Evolutionary conservation across 2,888 invertebrate species (phyloP).

Genomic region (Diplolepis rosae): DNA sequence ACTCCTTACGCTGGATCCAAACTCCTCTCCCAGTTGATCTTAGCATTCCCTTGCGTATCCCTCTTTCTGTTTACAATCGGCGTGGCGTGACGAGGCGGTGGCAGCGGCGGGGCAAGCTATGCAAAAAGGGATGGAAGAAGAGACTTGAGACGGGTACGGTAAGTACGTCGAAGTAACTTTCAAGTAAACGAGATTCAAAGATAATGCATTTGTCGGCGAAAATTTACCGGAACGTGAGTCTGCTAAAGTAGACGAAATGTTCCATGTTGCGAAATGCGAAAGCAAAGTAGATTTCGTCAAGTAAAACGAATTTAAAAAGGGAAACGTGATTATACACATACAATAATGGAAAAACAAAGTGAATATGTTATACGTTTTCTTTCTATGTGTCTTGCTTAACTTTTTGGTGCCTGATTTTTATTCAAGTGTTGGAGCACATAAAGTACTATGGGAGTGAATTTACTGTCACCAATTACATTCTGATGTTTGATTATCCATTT

Average conservation of each 20-base stretch:
- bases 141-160: neutral
- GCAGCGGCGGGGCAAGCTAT: too few relatives aligned
- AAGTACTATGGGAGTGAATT: too few relatives aligned
- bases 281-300: neutral
- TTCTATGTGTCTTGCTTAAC: too few relatives aligned
- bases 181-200: slow-evolving; percentile 1
- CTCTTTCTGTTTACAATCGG: slow-evolving; percentile 17
- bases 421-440: too few relatives aligned
- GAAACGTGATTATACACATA: too few relatives aligned
- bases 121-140: neutral
- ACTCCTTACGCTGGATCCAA: slow-evolving; percentile 18
- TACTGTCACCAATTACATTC: too few relatives aligned
- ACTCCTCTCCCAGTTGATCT: neutral
- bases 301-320: neutral
- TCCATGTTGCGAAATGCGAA: neutral
- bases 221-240: neutral
- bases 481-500: too few relatives aligned
- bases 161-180: slow-evolving; percentile 8
- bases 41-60: neutral
- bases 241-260: neutral
- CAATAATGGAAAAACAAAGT: too few relatives aligned
- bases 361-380: too few relatives aligned
- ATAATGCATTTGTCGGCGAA: slow-evolving; percentile 4
- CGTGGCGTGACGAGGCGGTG: neutral
- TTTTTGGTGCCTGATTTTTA: too few relatives aligned